phyloP scores from a whole-genome alignment of 2,113 vertebrate species.

The Onychostruthus taczanowskii region DNA sequence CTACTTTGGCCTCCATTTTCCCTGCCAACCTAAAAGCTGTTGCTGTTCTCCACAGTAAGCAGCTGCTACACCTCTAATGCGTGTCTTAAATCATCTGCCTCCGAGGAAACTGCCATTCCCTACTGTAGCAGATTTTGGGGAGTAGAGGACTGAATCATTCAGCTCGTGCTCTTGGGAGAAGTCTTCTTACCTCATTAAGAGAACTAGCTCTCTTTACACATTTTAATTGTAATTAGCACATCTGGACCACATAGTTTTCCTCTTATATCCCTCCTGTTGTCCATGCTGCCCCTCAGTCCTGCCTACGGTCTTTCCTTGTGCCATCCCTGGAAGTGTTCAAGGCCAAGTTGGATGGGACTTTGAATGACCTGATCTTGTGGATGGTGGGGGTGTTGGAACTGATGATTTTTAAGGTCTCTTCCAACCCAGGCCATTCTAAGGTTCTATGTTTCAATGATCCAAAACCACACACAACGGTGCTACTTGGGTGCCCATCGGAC shows the following conservation, averaged over 20 bases:
- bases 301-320: not conserved
- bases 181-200: not conserved
- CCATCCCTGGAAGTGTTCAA: not conserved
- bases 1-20: not conserved
- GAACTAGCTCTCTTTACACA: not conserved
- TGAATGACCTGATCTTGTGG: not conserved
- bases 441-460: not conserved
- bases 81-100: not conserved
- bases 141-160: not conserved
- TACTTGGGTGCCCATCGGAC: not conserved
- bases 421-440: not conserved
- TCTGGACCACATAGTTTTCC: not conserved
- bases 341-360: not conserved
- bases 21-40: not conserved
- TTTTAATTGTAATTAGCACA: not conserved
- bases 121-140: not conserved
- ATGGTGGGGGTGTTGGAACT: fast-evolving
- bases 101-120: not conserved
- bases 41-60: not conserved
- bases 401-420: not conserved
- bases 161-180: not conserved
- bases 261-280: not conserved
- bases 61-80: not conserved
- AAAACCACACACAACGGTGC: fast-evolving
- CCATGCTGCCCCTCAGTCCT: not conserved